Percentiles rank a stretch among this genome's conserved stretches.
These are phyloP conservation scores for Drosophila parthenogenetica DNA, from an alignment of 2,888 invertebrate species.

Conservation along the genomic window DNA sequence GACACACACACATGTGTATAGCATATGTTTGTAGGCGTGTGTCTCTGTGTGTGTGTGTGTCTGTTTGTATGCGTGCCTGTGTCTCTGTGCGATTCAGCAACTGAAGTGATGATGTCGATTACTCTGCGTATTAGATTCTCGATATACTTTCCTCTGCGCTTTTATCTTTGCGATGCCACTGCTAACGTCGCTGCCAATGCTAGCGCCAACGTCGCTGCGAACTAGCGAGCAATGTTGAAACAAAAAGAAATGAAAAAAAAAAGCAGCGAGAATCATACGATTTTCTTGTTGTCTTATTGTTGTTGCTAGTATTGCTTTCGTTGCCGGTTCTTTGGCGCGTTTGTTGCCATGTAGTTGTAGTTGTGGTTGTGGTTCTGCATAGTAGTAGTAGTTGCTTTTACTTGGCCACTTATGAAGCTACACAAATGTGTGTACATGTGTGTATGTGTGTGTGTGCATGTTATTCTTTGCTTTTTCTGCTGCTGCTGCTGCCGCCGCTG, in stretches of 20 bases:
- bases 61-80: not conserved
- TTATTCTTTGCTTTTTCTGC: slow-evolving; percentile 5
- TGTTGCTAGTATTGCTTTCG: slow-evolving; percentile 21
- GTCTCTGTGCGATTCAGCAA: not conserved
- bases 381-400: slow-evolving; percentile 19
- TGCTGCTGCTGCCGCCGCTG: not conserved
- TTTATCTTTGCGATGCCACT: slow-evolving; percentile 42
- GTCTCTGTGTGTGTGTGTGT: not conserved
- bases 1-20: not conserved
- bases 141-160: slow-evolving; percentile 18
- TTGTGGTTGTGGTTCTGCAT: slow-evolving; percentile 11
- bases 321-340: slow-evolving; percentile 50
- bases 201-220: slow-evolving; percentile 28
- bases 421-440: not conserved
- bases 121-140: slow-evolving; percentile 23
- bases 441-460: slow-evolving; percentile 1
- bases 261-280: slow-evolving; percentile 68
- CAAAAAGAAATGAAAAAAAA: slow-evolving; percentile 11
- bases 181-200: slow-evolving; percentile 19
- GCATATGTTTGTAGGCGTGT: not conserved
- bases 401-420: slow-evolving; percentile 14
- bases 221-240: slow-evolving; percentile 17
- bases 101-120: slow-evolving; percentile 38
- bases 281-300: slow-evolving; percentile 62
- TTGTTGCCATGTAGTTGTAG: slow-evolving; percentile 40